These are phyloP conservation scores for Urocolius indicus DNA, from an alignment of 2,113 vertebrate species.

Conservation along the genomic window DNA sequence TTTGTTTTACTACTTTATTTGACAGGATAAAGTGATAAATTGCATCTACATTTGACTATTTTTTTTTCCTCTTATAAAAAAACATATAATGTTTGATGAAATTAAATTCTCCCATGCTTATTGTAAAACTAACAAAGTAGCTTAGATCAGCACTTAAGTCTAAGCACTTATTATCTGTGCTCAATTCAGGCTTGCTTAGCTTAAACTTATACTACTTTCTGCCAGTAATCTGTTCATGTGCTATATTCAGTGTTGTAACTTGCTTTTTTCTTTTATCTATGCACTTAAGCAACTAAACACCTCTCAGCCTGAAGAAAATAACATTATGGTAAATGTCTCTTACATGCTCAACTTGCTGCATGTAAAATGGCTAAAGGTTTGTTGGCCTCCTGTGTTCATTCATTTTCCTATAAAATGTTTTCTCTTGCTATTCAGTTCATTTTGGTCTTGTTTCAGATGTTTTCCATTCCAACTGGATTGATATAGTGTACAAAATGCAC, in stretches of 20 bases:
- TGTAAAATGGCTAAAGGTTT: conserved; percentile 93
- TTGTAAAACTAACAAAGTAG: neutral
- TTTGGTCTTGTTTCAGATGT: neutral
- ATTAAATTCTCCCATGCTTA: neutral
- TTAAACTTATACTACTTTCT: neutral
- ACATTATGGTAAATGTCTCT: conserved; percentile 90
- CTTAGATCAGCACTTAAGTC: neutral
- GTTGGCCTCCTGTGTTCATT: conserved; percentile 85
- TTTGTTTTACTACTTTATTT: neutral
- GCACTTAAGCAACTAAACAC: conserved; percentile 83
- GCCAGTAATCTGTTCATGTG: conserved; percentile 16
- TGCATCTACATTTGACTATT: neutral
- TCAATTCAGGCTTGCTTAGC: neutral
- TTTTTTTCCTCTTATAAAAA: neutral
- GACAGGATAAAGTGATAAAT: neutral
- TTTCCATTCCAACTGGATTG: neutral
- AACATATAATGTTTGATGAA: neutral
- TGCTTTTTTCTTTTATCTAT: conserved; percentile 80
- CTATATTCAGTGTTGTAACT: conserved; percentile 71
- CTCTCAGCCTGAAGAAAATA: conserved; percentile 84
- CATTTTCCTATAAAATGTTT: conserved; percentile 77
- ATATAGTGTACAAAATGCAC: neutral
- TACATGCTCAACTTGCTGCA: conserved; percentile 90
- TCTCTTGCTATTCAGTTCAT: conserved; percentile 77
- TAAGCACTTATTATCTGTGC: neutral